Base-by-base conservation (phyloP, 2,113 vertebrate species). In the Menura novaehollandiae region DNA sequence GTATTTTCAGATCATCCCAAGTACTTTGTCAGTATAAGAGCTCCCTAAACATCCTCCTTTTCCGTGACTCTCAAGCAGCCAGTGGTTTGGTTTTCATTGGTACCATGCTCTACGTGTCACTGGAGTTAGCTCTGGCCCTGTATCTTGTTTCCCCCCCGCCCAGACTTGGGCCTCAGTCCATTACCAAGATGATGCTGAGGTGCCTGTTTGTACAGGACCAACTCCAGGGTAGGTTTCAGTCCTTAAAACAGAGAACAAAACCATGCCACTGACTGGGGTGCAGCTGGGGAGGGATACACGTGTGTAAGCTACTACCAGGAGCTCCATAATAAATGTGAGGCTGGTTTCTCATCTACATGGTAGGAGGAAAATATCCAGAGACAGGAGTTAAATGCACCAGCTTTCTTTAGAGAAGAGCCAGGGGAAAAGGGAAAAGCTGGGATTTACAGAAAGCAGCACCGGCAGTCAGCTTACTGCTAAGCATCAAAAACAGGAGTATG, bases 361-460 rank as follows among this genome's bases (percentile, higher is more conserved):
- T 23, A 60, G 24, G 7, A 88, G 4, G 20, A 78, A 59, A 33
- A 64, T 39, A 85, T 1, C 20, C 15, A 60, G 30, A 68, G 68
- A 39, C 5, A 35, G 0, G 2, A 62, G 17, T 56, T 11, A 23
- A 41, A 28, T 35, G 30, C 13, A 16, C 4, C 33, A 44, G 32
- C 24, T 76, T 24, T 47, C 62, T 63, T 43, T 3, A 75, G 13
- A 17, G 26, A 15, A 85, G 17, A 58, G 56, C 20, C 2, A 32
- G 33, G 20, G 47, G 23, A n/a, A 58, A 71, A 72, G 10, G 4
- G 30, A 58, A n/a, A 59, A 47, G 56, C 30, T 59, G 14, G 23
- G 15, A 47, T 35, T 63, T 56, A 39, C 33, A 74, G 81, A 20
- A 95, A 55, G 28, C 33, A 69, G 55, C 30, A 51, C 10, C 66